These are phyloP conservation scores for Poecilia wingei DNA, from an alignment of 2,797 vertebrate genomes.

Conservation along the genomic window DNA sequence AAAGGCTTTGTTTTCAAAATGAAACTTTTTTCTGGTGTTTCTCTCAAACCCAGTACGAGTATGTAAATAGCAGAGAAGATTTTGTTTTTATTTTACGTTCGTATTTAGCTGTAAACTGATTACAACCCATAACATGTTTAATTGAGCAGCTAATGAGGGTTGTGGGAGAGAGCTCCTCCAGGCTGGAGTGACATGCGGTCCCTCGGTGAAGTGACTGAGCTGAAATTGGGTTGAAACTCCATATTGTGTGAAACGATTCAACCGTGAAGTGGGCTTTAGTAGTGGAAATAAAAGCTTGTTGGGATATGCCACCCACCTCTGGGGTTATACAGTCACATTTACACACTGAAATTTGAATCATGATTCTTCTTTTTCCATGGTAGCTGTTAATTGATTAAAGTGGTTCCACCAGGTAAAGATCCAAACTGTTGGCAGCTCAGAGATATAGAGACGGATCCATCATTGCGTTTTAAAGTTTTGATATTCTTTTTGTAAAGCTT, in stretches of 20 bases:
- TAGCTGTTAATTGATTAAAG: neutral
- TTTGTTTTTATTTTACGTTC: neutral
- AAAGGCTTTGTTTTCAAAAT: neutral
- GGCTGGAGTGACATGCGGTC: conserved; percentile 25
- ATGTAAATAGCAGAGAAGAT: neutral
- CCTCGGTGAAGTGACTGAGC: conserved; percentile 12
- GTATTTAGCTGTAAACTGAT: conserved; percentile 18
- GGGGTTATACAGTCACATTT: neutral
- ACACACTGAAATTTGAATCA: neutral
- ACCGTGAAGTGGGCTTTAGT: conserved; percentile 24
- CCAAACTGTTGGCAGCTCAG: neutral
- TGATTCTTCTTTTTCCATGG: neutral
- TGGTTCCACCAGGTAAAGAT: neutral
- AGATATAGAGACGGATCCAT: neutral
- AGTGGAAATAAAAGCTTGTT: conserved; percentile 31
- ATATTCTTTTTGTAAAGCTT: neutral
- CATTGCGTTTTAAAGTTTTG: neutral
- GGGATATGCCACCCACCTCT: conserved; percentile 1
- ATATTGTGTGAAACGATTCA: conserved; percentile 42
- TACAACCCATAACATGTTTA: conserved; percentile 33
- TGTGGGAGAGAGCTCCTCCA: conserved; percentile 25
- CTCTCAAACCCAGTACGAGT: neutral
- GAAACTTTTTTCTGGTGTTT: neutral
- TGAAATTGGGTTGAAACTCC: conserved; percentile 37
- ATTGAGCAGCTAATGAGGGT: conserved; percentile 36